These are phyloP conservation scores for Thalassaphorura encarpata DNA, from an alignment of 1,140 invertebrate species.

Conservation along the genomic window DNA sequence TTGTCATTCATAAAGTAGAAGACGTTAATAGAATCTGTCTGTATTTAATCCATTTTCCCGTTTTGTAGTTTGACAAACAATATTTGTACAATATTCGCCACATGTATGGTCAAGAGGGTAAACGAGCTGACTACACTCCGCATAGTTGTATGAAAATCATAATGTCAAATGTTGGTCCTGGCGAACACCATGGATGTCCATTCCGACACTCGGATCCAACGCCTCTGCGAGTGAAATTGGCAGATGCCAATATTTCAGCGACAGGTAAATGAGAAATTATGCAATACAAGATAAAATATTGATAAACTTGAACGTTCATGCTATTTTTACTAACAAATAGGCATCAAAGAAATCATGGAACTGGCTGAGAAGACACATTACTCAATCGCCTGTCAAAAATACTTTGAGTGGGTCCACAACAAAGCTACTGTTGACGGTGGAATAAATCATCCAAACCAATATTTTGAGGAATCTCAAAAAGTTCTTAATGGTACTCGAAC, in stretches of 20 bases:
- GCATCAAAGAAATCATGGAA: conserved; percentile 35
- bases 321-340: conserved; percentile 19
- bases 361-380: conserved; percentile 42
- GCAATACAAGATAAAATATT: too few relatives aligned
- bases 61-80: conserved; percentile 71
- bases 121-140: conserved; percentile 76
- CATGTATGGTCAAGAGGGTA: conserved; percentile 93
- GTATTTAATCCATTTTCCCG: conserved; percentile 8
- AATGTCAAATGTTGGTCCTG: conserved; percentile 56
- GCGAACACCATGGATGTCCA: conserved; percentile 88
- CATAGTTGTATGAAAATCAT: conserved; percentile 91
- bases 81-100: conserved; percentile 88
- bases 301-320: neutral
- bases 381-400: conserved; percentile 76
- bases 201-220: conserved; percentile 65
- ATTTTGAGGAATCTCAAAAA: conserved; percentile 73
- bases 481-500: conserved; percentile 33
- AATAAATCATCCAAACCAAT: conserved; percentile 88
- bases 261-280: neutral
- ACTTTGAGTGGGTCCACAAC: conserved; percentile 70
- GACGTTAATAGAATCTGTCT: too few relatives aligned
- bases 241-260: conserved; percentile 60
- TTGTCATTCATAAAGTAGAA: too few relatives aligned
- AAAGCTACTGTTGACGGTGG: conserved; percentile 46
- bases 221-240: conserved; percentile 21